Conservation (phyloP, 2,797 vertebrate genomes). For the Sibirionetta formosa region DNA sequence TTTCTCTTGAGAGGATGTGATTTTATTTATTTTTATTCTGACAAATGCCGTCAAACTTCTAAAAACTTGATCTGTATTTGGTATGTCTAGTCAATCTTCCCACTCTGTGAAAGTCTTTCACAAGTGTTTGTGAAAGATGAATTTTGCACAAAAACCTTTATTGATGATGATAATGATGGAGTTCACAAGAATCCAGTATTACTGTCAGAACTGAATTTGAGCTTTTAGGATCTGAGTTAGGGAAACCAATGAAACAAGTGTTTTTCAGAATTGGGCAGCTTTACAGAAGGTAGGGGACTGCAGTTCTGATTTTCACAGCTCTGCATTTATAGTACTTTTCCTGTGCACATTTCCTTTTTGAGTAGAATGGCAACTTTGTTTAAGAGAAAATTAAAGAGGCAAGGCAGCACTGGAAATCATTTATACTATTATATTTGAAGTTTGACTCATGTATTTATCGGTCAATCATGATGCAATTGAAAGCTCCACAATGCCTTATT, state of each 20-base stretch:
- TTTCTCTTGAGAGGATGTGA: background rate
- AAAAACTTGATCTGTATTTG: background rate
- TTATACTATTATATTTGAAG: background rate
- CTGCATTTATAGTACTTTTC: background rate
- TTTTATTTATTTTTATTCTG: background rate
- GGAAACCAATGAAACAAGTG: background rate
- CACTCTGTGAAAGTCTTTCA: background rate
- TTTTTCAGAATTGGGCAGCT: background rate
- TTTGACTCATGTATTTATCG: background rate
- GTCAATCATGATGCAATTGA: background rate
- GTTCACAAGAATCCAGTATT: background rate
- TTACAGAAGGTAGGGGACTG: background rate
- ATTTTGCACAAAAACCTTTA: background rate
- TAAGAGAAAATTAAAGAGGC: background rate
- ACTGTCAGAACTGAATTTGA: background rate
- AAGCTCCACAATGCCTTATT: background rate
- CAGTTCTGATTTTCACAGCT: background rate
- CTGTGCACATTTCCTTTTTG: background rate
- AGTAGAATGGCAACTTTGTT: background rate
- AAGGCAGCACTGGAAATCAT: background rate
- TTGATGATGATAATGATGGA: background rate
- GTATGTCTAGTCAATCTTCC: background rate
- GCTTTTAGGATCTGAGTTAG: background rate
- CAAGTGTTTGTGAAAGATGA: accelerated
- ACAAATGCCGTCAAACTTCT: background rate